Evolutionary conservation across 1,140 invertebrate species (phyloP).

Genomic region (Diachasmimorpha longicaudata): DNA sequence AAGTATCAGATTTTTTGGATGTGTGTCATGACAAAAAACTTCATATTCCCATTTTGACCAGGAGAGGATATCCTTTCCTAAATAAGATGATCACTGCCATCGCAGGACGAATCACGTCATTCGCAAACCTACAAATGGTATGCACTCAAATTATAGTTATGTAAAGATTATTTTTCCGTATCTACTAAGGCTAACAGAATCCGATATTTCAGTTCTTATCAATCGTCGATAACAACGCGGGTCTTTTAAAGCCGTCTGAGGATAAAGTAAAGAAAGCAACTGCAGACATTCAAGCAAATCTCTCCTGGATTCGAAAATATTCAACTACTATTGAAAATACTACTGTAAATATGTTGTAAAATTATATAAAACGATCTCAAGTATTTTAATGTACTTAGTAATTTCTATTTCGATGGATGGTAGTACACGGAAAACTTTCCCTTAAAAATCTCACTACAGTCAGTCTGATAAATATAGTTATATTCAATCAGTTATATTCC

Average conservation of each 20-base stretch:
- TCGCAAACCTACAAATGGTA: not conserved
- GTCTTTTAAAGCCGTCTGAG: not conserved
- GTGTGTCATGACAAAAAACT: no score
- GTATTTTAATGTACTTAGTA: not conserved
- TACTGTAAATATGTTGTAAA: not conserved
- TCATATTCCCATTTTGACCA: not conserved
- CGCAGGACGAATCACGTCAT: not conserved
- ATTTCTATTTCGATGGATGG: no score
- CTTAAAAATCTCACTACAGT: no score
- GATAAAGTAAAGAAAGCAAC: not conserved
- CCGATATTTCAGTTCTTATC: not conserved
- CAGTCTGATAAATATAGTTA: no score
- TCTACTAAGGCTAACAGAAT: not conserved
- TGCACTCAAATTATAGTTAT: not conserved
- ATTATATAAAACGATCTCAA: not conserved
- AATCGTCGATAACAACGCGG: not conserved
- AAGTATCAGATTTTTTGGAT: conserved; percentile 14
- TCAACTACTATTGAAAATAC: not conserved
- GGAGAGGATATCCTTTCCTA: not conserved
- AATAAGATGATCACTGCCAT: not conserved
- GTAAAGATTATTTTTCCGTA: not conserved
- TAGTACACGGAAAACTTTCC: no score
- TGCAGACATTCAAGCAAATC: not conserved
- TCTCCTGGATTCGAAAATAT: not conserved
- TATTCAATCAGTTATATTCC: no score